These are phyloP conservation scores for Griposia aprilina DNA, from an alignment of 2,888 invertebrate species.

Conservation along the genomic window DNA sequence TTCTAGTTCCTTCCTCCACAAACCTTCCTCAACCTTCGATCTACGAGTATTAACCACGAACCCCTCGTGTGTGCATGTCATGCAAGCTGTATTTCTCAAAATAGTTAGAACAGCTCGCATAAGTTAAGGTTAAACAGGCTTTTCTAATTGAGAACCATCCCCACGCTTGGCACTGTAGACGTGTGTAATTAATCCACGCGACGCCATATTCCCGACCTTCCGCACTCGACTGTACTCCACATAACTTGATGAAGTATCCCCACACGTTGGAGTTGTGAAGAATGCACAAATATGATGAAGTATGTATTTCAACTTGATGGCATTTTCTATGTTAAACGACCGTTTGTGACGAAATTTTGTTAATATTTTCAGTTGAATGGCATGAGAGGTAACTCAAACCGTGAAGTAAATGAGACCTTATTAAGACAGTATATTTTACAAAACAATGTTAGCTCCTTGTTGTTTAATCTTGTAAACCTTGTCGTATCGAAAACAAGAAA, in stretches of 20 bases:
- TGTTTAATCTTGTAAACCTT: neutral
- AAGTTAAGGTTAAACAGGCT: slow-evolving; percentile 9
- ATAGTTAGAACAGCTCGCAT: slow-evolving; percentile 1
- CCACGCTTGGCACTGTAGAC: slow-evolving; percentile 18
- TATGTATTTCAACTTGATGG: slow-evolving; percentile 49
- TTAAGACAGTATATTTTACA: neutral
- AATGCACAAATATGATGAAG: slow-evolving; percentile 65
- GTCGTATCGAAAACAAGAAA: neutral
- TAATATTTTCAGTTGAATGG: slow-evolving; percentile 12
- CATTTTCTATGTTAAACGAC: slow-evolving; percentile 21
- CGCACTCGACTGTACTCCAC: slow-evolving; percentile 46
- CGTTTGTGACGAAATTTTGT: slow-evolving; percentile 17
- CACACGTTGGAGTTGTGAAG: slow-evolving; percentile 46
- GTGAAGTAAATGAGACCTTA: neutral
- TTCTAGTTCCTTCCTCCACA: too few relatives aligned
- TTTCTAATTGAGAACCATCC: slow-evolving; percentile 50
- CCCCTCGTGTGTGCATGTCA: too few relatives aligned
- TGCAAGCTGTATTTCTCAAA: neutral
- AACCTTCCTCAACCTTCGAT: too few relatives aligned
- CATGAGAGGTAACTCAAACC: neutral
- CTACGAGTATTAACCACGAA: too few relatives aligned
- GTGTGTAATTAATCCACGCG: slow-evolving; percentile 55
- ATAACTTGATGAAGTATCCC: slow-evolving; percentile 72
- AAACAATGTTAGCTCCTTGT: neutral
- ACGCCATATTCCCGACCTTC: slow-evolving; percentile 41